phyloP scores from a whole-genome alignment of 2,113 vertebrate genomes.

The Falco punctatus region DNA sequence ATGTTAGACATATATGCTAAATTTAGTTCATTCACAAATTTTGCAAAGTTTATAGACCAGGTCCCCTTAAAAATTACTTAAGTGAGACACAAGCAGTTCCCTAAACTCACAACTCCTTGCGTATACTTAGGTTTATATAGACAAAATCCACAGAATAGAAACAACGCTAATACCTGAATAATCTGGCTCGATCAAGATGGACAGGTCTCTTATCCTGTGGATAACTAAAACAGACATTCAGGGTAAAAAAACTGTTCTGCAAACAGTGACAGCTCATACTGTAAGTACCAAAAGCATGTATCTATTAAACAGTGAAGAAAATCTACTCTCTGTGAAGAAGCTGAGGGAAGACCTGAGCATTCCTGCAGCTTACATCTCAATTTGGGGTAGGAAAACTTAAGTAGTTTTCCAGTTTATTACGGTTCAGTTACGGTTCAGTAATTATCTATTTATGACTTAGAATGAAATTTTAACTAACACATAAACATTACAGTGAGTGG shows the following conservation, averaged over 20 bases:
- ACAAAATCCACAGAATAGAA: background rate
- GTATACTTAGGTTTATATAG: background rate
- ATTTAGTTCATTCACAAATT: background rate
- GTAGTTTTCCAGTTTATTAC: background rate
- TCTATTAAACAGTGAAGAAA: background rate
- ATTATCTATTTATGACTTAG: background rate
- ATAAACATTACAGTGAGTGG: background rate
- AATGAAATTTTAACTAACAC: background rate
- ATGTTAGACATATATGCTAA: background rate
- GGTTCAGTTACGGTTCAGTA: background rate
- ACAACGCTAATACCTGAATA: constrained; percentile 83
- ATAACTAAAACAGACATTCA: constrained; percentile 81
- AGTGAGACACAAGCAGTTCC: background rate
- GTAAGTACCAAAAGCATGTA: background rate
- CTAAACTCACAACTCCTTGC: background rate
- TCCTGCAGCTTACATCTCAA: background rate
- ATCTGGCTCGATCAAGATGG: constrained; percentile 86
- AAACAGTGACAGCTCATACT: background rate
- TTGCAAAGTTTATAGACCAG: background rate
- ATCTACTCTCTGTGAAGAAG: background rate
- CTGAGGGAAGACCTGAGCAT: background rate
- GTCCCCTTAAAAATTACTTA: background rate
- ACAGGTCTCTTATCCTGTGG: constrained; percentile 92
- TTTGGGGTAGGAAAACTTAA: background rate
- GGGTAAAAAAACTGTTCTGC: background rate